These are phyloP conservation scores for Hylaeus anthracinus DNA, from an alignment of 1,140 invertebrate genomes.

Conservation along the genomic window DNA sequence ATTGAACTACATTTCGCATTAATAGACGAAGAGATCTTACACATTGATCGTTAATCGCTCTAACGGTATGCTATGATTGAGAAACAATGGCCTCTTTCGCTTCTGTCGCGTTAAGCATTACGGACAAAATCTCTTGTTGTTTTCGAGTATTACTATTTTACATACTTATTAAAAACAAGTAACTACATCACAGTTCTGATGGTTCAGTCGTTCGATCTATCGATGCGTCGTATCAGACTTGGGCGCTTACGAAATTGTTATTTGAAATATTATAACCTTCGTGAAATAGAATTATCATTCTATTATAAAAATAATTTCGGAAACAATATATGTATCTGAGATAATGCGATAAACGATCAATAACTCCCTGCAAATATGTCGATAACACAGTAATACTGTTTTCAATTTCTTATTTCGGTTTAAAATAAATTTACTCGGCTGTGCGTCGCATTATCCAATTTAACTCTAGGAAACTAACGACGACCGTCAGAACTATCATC, in stretches of 20 bases:
- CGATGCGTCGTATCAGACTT: conserved; percentile 6
- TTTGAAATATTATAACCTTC: neutral
- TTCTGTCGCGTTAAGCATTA: conserved; percentile 17
- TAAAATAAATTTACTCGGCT: neutral
- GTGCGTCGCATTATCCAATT: conserved; percentile 10
- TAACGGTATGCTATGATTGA: conserved; percentile 15
- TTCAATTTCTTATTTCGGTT: neutral
- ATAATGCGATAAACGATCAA: neutral
- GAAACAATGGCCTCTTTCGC: conserved; percentile 29
- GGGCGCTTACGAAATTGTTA: neutral
- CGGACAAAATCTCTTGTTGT: conserved; percentile 15
- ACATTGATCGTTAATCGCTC: neutral
- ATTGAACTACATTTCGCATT: conserved; percentile 31
- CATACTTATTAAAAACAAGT: conserved; percentile 43
- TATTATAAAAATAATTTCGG: too few species aligned
- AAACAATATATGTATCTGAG: neutral
- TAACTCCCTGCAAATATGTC: neutral
- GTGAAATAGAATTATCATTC: neutral
- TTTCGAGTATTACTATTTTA: conserved; percentile 38
- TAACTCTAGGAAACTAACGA: neutral
- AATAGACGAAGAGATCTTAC: conserved; percentile 44
- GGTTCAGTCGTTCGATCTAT: conserved; percentile 33
- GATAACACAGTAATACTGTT: neutral
- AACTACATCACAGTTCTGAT: conserved; percentile 49
- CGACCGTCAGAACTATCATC: conserved; percentile 27